phyloP scores from a whole-genome alignment of 2,113 vertebrate genomes.

The Lates calcarifer region DNA sequence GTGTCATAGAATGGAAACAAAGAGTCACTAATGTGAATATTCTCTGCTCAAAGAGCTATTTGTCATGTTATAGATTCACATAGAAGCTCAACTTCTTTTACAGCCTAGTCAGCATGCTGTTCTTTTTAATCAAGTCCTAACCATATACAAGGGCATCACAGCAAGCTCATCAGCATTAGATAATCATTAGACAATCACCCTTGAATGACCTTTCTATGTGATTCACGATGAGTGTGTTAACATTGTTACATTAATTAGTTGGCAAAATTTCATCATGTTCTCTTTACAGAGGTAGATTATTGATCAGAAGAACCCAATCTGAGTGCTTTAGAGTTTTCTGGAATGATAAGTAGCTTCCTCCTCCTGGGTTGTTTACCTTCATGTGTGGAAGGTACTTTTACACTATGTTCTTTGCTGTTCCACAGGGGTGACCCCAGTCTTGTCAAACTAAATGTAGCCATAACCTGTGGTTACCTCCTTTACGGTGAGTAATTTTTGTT shows the following conservation, averaged over 20 bases:
- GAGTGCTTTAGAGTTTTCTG: not conserved
- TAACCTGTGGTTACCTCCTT: conserved; percentile 88
- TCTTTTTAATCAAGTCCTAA: conserved; percentile 3
- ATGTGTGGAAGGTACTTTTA: conserved; percentile 20
- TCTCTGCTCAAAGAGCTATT: not conserved
- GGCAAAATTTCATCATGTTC: not conserved
- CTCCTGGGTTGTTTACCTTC: not conserved
- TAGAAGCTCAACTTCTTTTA: not conserved
- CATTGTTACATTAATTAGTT: not conserved
- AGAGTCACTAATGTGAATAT: not conserved
- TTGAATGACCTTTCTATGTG: conserved; percentile 3
- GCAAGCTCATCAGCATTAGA: conserved; percentile 12
- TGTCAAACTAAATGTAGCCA: conserved; percentile 88
- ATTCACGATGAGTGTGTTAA: not conserved
- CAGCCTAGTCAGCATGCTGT: not conserved
- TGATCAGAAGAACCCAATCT: not conserved
- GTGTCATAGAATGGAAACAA: not conserved
- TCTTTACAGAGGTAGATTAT: conserved; percentile 1
- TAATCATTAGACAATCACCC: conserved; percentile 16
- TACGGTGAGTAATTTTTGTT: conserved; percentile 79
- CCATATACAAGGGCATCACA: not conserved
- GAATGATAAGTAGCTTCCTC: not conserved
- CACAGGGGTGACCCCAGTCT: conserved; percentile 88
- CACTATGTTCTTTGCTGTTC: conserved; percentile 51
- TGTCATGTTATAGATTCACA: not conserved